phyloP scores from a whole-genome alignment of 2,113 vertebrate genomes.

The Charina bottae region DNA sequence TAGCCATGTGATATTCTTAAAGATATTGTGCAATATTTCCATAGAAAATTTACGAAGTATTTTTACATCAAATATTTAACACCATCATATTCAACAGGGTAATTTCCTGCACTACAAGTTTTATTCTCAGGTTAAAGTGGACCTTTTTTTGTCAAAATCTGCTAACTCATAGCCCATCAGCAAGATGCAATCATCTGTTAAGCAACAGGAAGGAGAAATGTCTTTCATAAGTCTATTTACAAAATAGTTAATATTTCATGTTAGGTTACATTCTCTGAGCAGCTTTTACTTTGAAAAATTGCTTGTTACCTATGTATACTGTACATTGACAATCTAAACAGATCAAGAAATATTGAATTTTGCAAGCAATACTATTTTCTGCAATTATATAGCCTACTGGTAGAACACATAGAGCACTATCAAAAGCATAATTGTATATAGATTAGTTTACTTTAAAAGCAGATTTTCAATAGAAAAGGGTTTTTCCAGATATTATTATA shows the following conservation, averaged over 20 bases:
- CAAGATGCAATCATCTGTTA: neutral
- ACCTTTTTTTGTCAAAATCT: conserved; percentile 3
- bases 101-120: neutral
- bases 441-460: neutral
- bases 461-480: neutral
- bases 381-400: neutral
- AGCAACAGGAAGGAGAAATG: neutral
- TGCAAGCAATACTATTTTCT: neutral
- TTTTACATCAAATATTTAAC: neutral
- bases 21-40: neutral
- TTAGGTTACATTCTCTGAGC: neutral
- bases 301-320: neutral
- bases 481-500: neutral
- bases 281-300: neutral
- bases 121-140: neutral
- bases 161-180: conserved; percentile 2
- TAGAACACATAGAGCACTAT: neutral
- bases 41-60: neutral
- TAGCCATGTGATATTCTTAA: neutral
- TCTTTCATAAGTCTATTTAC: conserved; percentile 27
- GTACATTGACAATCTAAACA: neutral
- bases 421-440: neutral
- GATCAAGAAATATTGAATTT: neutral
- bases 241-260: conserved; percentile 5
- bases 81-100: neutral